These are phyloP conservation scores for Medauroidea extradentata DNA, from an alignment of 1,140 invertebrate species.

Conservation along the genomic window DNA sequence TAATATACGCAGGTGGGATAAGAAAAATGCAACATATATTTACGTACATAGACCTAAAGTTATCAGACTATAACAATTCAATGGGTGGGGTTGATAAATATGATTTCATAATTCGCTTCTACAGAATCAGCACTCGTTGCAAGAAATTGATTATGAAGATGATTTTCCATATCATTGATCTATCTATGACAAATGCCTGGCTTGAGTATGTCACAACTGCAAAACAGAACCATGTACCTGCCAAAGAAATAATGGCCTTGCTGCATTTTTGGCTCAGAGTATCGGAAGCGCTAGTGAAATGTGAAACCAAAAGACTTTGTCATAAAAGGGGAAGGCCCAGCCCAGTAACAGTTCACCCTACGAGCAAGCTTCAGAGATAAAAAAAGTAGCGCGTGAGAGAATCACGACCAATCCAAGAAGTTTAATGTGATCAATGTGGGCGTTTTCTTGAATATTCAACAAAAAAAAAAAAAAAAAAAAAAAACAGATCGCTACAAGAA, in stretches of 20 bases:
- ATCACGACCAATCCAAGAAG: conserved; percentile 2
- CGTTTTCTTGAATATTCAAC: conserved; percentile 5
- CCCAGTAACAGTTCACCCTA: conserved; percentile 1
- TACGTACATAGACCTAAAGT: neutral
- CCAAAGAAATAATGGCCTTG: neutral
- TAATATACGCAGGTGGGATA: neutral
- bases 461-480: conserved; percentile 13
- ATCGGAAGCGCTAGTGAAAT: conserved; percentile 6
- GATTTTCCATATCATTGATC: conserved; percentile 27
- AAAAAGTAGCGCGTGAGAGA: neutral
- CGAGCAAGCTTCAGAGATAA: neutral
- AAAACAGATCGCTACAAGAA: conserved; percentile 4
- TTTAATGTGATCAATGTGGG: conserved; percentile 3
- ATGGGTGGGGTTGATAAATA: conserved; percentile 42
- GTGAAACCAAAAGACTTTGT: neutral
- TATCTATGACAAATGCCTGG: conserved; percentile 29
- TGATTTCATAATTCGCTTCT: conserved; percentile 29
- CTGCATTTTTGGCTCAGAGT: neutral
- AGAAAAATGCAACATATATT: neutral
- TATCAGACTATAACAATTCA: conserved; percentile 25
- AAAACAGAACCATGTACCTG: neutral
- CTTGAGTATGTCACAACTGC: conserved; percentile 28
- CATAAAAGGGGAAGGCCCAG: conserved; percentile 12
- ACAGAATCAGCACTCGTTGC: conserved; percentile 28
- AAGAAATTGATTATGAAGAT: conserved; percentile 33